phyloP scores from a whole-genome alignment of 2,888 invertebrate genomes.

The Caenorhabditis sp. region DNA sequence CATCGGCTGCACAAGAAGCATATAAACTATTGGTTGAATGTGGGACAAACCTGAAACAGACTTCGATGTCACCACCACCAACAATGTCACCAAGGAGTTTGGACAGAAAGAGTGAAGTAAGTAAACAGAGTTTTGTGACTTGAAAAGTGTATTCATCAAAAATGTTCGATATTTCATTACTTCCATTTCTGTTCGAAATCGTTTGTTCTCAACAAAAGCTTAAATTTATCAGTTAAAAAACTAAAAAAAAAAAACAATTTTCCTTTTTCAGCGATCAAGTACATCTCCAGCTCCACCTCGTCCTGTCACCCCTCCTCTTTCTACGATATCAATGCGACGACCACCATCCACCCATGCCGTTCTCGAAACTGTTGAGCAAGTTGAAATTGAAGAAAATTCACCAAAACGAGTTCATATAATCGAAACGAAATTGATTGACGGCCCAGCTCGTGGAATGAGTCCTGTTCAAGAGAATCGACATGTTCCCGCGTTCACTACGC shows the following conservation, averaged over 20 bases:
- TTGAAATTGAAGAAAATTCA: constrained; percentile 37
- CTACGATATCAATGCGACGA: constrained; percentile 24
- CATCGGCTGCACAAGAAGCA: constrained; percentile 80
- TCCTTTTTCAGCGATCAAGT: constrained; percentile 15
- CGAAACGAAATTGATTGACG: constrained; percentile 48
- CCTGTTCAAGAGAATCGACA: constrained; percentile 37
- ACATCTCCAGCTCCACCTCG: constrained; percentile 37
- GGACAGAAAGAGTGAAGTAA: background rate
- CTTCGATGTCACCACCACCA: constrained; percentile 38
- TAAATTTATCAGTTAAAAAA: no score
- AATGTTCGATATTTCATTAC: no score
- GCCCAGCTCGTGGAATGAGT: constrained; percentile 42
- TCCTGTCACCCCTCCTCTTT: constrained; percentile 38
- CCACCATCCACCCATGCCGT: background rate
- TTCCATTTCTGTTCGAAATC: no score
- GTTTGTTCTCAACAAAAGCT: no score
- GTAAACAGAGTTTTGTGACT: no score
- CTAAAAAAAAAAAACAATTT: no score
- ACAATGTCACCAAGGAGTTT: constrained; percentile 11
- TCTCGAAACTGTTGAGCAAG: constrained; percentile 15
- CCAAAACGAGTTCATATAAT: constrained; percentile 49
- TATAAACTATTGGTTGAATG: constrained; percentile 88
- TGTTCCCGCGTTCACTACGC: constrained; percentile 41
- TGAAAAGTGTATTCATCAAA: no score
- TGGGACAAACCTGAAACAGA: constrained; percentile 56